Evolutionary conservation across 2,797 vertebrate species (phyloP), one percentile per base, ranked within the genome.

Genomic region (Acrocephalus scirpaceus): DNA sequence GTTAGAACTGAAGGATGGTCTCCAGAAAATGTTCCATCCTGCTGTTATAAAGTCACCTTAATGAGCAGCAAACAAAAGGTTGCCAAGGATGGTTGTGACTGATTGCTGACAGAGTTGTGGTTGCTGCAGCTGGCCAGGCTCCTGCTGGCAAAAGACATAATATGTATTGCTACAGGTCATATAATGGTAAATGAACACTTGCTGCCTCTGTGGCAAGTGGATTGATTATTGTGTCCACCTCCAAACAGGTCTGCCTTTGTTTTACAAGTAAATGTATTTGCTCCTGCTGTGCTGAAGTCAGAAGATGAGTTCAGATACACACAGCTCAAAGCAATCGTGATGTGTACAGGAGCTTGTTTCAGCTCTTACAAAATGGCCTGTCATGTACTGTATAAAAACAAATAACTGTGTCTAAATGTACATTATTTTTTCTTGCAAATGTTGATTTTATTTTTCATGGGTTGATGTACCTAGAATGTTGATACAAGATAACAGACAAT

Each of bases 151-250:
- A 69, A 94, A 97, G 91, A 72, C 91, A n/a, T 95, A 66, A 90
- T 95, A 53, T 87, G 86, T 96, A 93, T 91, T 94, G 94, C 93
- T 94, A 25, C 92, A 78, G 98, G 97, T 98, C 97, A 74, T 56
- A 40, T 40, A 81, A 97, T 96, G 96, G 98, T 98, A 98, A 98
- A 98, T 97, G 98, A 97, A 94, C 96, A 81, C 93, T 98, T 97
- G 95, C 47, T 61, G 95, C 95, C 60, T 34, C 94, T 26, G 34
- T 96, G 97, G 97, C 97, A 97, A 93, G 96, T 72, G 94, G 96
- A 98, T 98, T 96, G 98, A 98, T 98, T 95, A 30, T 91, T 36
- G 40, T 86, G 81, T 94, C 96, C 89, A 84, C 92, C 91, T 94
- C 83, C 64, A 75, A 93, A 97, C 92, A 79, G 86, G 60, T 53